These are phyloP conservation scores for Globia sparganii DNA, from an alignment of 2,888 invertebrate genomes.

Conservation along the genomic window DNA sequence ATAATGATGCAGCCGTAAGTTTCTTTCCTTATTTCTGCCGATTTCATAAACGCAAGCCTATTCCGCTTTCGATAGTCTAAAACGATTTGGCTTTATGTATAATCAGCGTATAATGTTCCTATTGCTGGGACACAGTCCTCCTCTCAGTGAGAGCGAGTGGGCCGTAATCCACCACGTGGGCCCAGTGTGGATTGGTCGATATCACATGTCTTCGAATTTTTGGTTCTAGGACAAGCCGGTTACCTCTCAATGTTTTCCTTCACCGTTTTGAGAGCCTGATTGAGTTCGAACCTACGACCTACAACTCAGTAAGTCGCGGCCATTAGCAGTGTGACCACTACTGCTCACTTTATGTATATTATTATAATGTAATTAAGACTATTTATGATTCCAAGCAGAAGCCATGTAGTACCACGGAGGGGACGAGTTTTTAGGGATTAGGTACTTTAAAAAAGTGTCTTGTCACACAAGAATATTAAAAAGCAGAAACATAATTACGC, in stretches of 20 bases:
- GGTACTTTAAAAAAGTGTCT: constrained; percentile 25
- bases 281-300: neutral
- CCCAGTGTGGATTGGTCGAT: neutral
- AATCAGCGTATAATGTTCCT: neutral
- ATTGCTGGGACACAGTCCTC: neutral
- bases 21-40: too few relatives aligned
- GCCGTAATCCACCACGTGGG: neutral
- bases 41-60: neutral
- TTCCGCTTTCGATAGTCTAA: neutral
- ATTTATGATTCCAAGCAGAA: neutral
- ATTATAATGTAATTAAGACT: neutral
- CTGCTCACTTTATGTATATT: neutral
- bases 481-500: constrained; percentile 45
- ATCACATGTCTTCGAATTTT: neutral
- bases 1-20: neutral
- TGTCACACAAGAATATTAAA: constrained; percentile 50
- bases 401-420: neutral
- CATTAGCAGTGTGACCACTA: neutral
- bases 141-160: neutral
- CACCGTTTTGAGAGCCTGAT: neutral
- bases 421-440: constrained; percentile 17
- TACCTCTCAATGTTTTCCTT: neutral
- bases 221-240: neutral
- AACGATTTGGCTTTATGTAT: too few relatives aligned
- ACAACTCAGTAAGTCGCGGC: neutral